A percentile compares a stretch with the other conserved stretches of the same genome.
phyloP scores from a whole-genome alignment of 2,797 vertebrate species.

The Clarias fuscus region DNA sequence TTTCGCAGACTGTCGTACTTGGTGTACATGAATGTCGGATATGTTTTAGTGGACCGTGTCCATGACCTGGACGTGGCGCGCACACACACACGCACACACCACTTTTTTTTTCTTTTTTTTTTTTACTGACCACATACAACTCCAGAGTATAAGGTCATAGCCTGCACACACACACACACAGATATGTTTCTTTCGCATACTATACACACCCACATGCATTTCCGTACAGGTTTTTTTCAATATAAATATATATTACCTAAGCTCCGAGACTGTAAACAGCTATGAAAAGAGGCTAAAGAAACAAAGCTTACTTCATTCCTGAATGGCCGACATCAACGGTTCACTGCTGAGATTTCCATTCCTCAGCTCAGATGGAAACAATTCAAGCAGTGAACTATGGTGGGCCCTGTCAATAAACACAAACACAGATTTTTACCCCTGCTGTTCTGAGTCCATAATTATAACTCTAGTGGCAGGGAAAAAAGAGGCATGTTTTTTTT shows the following conservation, averaged over 20 bases:
- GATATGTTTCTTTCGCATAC: neutral
- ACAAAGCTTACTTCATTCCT: conserved; percentile 48
- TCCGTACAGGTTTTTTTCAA: neutral
- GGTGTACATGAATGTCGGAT: neutral
- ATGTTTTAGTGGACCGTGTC: neutral
- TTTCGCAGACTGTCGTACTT: neutral
- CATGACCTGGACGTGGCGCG: conserved; percentile 7
- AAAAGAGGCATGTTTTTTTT: conserved; percentile 37
- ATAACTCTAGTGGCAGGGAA: conserved; percentile 43
- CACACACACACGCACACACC: neutral
- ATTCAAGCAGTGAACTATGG: conserved; percentile 39
- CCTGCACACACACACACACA: conserved; percentile 10
- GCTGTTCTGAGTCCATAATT: conserved; percentile 54
- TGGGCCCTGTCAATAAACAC: conserved; percentile 53
- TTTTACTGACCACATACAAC: neutral
- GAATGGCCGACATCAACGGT: conserved; percentile 33
- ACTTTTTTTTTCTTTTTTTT: neutral
- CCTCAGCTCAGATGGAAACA: conserved; percentile 49
- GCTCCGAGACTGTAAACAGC: neutral
- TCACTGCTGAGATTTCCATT: conserved; percentile 37
- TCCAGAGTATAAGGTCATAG: neutral
- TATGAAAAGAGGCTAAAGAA: conserved; percentile 8
- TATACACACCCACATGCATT: neutral
- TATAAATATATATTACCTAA: neutral
- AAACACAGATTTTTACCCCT: conserved; percentile 46